These are phyloP conservation scores for Ctenopoma kingsleyae DNA, from an alignment of 2,797 vertebrate species.

Conservation along the genomic window DNA sequence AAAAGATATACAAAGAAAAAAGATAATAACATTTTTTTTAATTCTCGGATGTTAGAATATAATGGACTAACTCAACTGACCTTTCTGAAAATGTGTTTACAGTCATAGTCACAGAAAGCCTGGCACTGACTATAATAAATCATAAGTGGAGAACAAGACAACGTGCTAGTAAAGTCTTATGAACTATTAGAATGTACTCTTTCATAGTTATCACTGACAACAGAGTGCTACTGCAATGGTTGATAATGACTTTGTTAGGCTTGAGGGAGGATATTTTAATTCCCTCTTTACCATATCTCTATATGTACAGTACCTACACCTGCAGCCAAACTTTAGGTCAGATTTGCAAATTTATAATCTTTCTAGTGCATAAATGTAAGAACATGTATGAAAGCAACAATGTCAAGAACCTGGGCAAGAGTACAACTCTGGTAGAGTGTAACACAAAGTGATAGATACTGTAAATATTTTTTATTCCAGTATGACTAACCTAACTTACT, in stretches of 20 bases:
- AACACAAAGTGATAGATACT: neutral
- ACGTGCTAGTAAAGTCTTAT: neutral
- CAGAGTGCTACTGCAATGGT: neutral
- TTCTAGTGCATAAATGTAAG: neutral
- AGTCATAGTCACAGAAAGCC: neutral
- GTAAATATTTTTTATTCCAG: neutral
- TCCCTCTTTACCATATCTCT: too few species aligned
- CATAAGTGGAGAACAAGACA: slow-evolving; percentile 1
- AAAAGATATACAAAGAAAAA: neutral
- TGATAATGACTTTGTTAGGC: slow-evolving; percentile 6
- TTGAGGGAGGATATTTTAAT: neutral
- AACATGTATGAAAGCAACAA: neutral
- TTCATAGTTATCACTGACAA: slow-evolving; percentile 6
- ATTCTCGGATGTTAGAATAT: neutral
- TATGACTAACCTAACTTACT: neutral
- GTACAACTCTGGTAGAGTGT: too few species aligned
- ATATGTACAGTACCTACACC: neutral
- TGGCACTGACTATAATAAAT: neutral
- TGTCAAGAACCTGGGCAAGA: neutral
- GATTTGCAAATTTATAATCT: neutral
- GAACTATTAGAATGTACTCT: neutral
- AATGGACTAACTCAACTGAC: slow-evolving; percentile 21
- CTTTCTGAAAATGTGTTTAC: slow-evolving; percentile 21
- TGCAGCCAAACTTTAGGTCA: neutral
- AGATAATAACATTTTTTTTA: neutral